Conservation (phyloP, 2,797 vertebrate genomes). For the Halcyon smyrnensis region DNA sequence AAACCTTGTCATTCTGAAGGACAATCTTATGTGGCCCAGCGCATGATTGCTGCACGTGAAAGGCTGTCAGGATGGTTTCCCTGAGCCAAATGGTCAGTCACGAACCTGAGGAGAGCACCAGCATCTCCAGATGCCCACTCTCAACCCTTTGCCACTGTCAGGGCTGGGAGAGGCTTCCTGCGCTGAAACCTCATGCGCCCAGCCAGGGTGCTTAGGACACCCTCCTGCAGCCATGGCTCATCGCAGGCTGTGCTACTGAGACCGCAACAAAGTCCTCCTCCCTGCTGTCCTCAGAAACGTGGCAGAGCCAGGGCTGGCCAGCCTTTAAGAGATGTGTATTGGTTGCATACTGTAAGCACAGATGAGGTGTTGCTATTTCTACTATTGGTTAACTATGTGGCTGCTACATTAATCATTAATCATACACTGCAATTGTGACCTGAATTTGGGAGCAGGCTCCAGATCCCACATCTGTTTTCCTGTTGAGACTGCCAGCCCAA, state of each 20-base stretch:
- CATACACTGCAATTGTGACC: background rate
- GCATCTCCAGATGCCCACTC: background rate
- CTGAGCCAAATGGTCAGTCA: background rate
- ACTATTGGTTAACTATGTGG: background rate
- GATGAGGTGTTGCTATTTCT: background rate
- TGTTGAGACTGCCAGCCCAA: background rate
- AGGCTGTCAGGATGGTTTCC: background rate
- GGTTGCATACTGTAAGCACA: background rate
- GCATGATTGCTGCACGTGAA: background rate
- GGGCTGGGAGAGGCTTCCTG: background rate
- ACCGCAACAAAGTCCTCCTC: background rate
- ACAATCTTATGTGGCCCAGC: accelerated
- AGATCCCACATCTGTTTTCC: background rate
- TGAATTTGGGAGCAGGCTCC: background rate
- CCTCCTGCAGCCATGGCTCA: accelerated
- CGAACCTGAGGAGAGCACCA: accelerated
- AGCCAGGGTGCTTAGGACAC: background rate
- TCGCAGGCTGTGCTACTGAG: accelerated
- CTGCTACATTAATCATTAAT: background rate
- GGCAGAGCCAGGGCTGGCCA: background rate
- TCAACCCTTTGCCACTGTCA: accelerated
- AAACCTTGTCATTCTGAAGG: background rate
- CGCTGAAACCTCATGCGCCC: accelerated
- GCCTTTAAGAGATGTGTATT: background rate
- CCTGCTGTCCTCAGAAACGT: accelerated